A percentile compares a stretch with the other conserved stretches of the same genome.
Evolutionary conservation across 1,140 invertebrate species (phyloP).

Genomic region (Hyphantria cunea): DNA sequence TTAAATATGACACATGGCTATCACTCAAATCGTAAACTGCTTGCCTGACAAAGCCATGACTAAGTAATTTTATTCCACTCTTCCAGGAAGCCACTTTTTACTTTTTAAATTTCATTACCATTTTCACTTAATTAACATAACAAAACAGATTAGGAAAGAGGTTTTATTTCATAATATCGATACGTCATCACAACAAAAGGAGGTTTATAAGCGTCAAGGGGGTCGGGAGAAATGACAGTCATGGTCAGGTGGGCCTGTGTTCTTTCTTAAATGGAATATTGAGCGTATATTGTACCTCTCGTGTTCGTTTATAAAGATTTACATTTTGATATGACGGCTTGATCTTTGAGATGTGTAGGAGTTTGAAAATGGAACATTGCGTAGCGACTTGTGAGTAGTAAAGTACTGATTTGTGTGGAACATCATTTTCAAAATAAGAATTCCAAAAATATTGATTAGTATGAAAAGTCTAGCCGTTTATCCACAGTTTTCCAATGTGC

Average conservation of each 20-base stretch:
- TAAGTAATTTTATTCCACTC: constrained; percentile 15
- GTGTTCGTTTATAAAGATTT: constrained; percentile 23
- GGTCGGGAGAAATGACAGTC: constrained; percentile 46
- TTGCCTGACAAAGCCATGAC: background rate
- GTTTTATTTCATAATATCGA: constrained; percentile 58
- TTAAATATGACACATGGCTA: too few species aligned
- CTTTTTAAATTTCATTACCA: constrained; percentile 29
- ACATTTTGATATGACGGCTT: constrained; percentile 17
- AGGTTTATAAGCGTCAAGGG: constrained; percentile 44
- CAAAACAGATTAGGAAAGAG: constrained; percentile 44
- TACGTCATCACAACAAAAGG: constrained; percentile 59
- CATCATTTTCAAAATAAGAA: background rate
- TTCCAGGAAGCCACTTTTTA: constrained; percentile 15
- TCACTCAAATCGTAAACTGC: too few species aligned
- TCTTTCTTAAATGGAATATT: constrained; percentile 33
- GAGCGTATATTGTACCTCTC: constrained; percentile 7
- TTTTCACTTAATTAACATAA: constrained; percentile 35
- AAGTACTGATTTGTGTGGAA: background rate
- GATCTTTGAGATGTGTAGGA: background rate
- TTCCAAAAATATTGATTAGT: too few species aligned
- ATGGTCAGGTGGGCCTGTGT: constrained; percentile 42
- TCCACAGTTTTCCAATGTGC: too few species aligned
- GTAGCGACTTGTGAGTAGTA: background rate
- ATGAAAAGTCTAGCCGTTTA: too few species aligned
- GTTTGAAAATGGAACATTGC: background rate